These are phyloP conservation scores for Orthosia incerta DNA, from an alignment of 2,888 invertebrate genomes.

Conservation along the genomic window DNA sequence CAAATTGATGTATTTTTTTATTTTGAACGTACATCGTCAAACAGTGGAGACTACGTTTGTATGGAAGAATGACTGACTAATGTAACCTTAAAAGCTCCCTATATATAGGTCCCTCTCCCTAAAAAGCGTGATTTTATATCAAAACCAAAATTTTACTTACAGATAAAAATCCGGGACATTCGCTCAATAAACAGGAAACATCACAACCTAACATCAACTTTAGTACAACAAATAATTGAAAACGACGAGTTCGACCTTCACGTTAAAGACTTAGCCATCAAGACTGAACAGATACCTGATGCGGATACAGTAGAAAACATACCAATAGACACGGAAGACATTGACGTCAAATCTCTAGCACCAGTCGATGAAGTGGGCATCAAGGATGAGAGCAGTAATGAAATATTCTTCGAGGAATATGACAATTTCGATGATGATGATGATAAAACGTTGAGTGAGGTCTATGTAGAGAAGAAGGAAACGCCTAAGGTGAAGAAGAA, in stretches of 20 bases:
- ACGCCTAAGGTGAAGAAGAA: conserved; percentile 65
- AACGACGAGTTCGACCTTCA: conserved; percentile 71
- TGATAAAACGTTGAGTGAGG: conserved; percentile 78
- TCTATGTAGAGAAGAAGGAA: conserved; percentile 69
- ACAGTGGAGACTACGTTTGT: too few species aligned
- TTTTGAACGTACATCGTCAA: too few species aligned
- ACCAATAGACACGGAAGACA: background rate
- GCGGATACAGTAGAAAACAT: background rate
- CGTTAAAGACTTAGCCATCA: conserved; percentile 63
- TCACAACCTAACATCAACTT: conserved; percentile 67
- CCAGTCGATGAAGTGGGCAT: conserved; percentile 70
- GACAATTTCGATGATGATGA: conserved; percentile 78
- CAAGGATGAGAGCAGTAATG: conserved; percentile 75
- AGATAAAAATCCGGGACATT: conserved; percentile 80
- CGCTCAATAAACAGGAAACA: conserved; percentile 75
- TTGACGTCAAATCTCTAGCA: conserved; percentile 28
- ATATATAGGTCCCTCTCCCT: too few species aligned
- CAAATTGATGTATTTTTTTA: too few species aligned
- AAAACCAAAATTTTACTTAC: conserved; percentile 14
- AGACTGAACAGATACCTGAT: conserved; percentile 58
- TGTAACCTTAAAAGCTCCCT: too few species aligned
- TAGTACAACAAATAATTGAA: conserved; percentile 73
- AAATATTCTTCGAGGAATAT: conserved; percentile 80
- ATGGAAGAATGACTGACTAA: too few species aligned
- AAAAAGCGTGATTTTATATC: too few species aligned